A percentile compares a stretch with the other conserved stretches of the same genome.
phyloP scores from a whole-genome alignment of 2,113 vertebrate species.

The Siniperca knerii region DNA sequence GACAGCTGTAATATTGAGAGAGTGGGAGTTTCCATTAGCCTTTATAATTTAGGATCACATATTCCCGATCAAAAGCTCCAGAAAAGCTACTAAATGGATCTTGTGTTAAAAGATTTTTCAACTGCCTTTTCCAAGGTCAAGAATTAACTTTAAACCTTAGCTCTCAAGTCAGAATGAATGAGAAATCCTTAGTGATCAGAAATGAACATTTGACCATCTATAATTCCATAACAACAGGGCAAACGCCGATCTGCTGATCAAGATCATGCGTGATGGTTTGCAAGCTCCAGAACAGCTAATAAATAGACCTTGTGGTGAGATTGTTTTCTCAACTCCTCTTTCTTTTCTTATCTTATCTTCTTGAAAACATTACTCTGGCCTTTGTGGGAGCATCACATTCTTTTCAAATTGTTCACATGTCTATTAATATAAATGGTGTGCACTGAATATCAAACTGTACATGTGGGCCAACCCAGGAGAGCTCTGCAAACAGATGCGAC shows the following conservation, averaged over 20 bases:
- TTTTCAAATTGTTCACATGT: neutral
- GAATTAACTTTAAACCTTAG: neutral
- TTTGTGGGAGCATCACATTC: neutral
- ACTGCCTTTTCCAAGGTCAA: neutral
- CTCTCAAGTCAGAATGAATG: neutral
- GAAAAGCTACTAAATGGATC: neutral
- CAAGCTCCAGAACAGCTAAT: neutral
- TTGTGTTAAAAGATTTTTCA: neutral
- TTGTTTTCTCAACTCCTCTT: neutral
- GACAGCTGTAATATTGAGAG: neutral
- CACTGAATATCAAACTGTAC: slow-evolving; percentile 5
- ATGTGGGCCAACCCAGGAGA: slow-evolving; percentile 30
- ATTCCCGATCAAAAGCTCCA: neutral
- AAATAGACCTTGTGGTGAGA: neutral
- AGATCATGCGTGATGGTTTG: neutral
- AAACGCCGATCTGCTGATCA: neutral
- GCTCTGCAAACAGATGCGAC: slow-evolving; percentile 44
- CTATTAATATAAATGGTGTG: slow-evolving; percentile 1
- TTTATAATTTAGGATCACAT: neutral
- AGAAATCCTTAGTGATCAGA: neutral
- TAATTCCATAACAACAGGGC: neutral
- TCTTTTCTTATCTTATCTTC: neutral
- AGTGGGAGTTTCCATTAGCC: neutral
- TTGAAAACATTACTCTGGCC: neutral
- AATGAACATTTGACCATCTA: neutral